A percentile compares a stretch with the other conserved stretches of the same genome.
Evolutionary conservation across 2,113 vertebrate genomes (phyloP).

Genomic region (Heterocephalus glaber): DNA sequence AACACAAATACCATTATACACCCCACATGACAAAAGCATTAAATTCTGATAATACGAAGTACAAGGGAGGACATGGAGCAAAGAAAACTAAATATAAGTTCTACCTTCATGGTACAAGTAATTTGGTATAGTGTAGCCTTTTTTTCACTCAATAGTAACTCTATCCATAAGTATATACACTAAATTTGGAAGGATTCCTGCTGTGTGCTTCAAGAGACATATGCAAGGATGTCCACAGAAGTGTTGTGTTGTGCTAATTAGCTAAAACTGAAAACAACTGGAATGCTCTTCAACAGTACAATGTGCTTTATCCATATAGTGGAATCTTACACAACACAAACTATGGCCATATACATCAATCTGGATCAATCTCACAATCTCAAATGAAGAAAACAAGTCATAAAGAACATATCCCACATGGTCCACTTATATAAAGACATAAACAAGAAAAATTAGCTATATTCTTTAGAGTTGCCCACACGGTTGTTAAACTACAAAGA

Average conservation of each 20-base stretch:
- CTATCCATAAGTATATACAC: neutral
- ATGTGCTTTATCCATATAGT: neutral
- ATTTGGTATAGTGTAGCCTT: neutral
- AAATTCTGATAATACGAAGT: neutral
- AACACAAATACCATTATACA: neutral
- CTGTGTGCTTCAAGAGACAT: neutral
- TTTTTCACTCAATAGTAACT: neutral
- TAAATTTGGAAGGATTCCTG: neutral
- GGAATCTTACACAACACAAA: neutral
- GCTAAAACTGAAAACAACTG: neutral
- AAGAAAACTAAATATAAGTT: neutral
- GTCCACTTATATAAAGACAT: neutral
- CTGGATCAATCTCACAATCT: neutral
- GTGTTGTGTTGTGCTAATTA: neutral
- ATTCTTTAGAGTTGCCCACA: neutral
- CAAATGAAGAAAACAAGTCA: neutral
- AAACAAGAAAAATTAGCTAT: neutral
- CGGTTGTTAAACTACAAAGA: neutral
- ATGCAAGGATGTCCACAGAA: neutral
- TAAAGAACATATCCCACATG: neutral
- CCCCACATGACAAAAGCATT: neutral
- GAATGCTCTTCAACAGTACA: neutral
- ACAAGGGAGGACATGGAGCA: neutral
- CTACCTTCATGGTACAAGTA: neutral
- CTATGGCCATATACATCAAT: neutral